Base-by-base conservation (phyloP, 2,113 vertebrate species). In the Albula goreensis region DNA sequence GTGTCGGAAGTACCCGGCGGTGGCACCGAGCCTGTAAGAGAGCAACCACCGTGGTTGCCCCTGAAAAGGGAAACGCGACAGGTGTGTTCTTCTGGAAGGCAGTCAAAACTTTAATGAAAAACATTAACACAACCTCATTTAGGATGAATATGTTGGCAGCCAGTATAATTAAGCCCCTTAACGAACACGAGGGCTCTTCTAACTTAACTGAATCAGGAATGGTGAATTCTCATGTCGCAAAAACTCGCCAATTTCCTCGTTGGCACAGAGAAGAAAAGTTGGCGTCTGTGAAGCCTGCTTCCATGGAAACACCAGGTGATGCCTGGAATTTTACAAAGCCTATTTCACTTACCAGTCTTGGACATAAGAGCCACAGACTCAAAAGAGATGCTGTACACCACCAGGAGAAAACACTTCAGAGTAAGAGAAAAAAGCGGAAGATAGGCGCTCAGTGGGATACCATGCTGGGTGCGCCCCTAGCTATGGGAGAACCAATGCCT, bases 401-500 rank as follows among this genome's bases (percentile, higher is more conserved):
- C 12, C 84, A 87, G 1, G 82, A 89, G 80, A 91, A 70, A 48
- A 31, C 74, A 3, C 11, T 78, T 78, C 90, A 87, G 82, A 84
- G 48, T 41, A 88, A 70, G 5, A 86, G 52, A 83, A 87, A n/a
- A 49, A 81, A 81, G 57, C 63, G 74, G 19, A 63, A 57, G 50
- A 90, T 79, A 50, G 84, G 83, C 19, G 87, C 78, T 17, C 87
- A 52, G 60, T 7, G 11, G 41, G 52, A 80, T 8, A 66, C 63
- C 66, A 31, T 31, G 4, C n/a, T 86, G 49, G 57, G 74, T 31
- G 22, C 87, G 17, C 78, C 87, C 56, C 74, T 92, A 89, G 10
- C 90, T 87, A 49, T 93, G 74, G 87, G 93, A 94, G 95, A 96
- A 88, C 93, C 92, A 86, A 31, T 95, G 80, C 93, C 96, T 85